Base-by-base conservation (phyloP, 2,888 invertebrate genomes). In the Pachydiplax longipennis region DNA sequence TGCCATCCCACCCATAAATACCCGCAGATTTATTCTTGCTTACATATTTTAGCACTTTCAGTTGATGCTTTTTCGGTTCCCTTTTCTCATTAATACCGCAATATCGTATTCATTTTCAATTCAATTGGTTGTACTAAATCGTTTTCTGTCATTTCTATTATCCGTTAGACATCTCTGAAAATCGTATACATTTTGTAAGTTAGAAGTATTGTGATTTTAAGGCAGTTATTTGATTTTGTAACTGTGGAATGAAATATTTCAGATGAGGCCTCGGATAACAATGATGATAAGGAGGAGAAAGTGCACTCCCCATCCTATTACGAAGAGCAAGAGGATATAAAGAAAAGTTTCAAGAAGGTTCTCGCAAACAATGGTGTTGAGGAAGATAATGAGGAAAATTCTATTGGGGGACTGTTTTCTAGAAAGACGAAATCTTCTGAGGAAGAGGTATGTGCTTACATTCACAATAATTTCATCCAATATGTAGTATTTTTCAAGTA, bases 301-400 rank as follows among this genome's bases (percentile, higher is more conserved):
- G 91, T 93, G 12, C 92, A 93, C 22, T 94, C 94, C 0, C 94
- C 95, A 0, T 95, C 96, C 0, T 96, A 97, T 92, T 95, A 95
- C 10, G 95, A 97, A 93, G 96, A 97, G 93, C 96, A 97, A 93
- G 94, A 95, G 81, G 94, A 95, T 90, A 93, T 97, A 3, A 96
- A 96, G 93, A 95, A 95, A 87, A 96, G 96, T 93, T 96, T 97
- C 90, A 95, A 95, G 92, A 94, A 94, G 90, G 95, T 94, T 0
- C 92, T 96, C 81, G 93, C 94, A 91, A 92, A 94, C 13, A 93
- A 94, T 3, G 94, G 95, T 80, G 94, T 94, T 37, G 95, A 95
- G n/a, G 95, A 95, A 58, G 95, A 95, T 82, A 95, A 95, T 83
- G 94, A 94, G 80, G 94, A 94, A 44, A 94, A 94, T 22, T 93